phyloP scores from a whole-genome alignment of 2,113 vertebrate genomes.

The Abramis brama region DNA sequence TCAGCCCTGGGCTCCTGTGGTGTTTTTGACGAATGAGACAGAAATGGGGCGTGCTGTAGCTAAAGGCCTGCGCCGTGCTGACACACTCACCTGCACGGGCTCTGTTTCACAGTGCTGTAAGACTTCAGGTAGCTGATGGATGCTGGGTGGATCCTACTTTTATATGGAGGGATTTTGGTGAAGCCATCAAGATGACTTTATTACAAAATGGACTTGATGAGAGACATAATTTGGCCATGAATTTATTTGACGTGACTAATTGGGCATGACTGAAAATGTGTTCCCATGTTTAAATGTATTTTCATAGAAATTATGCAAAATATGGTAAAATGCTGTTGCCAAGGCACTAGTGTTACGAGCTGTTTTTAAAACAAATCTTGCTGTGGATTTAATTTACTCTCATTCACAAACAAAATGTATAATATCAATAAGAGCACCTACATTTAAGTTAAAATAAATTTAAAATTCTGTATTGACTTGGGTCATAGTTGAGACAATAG shows the following conservation, averaged over 20 bases:
- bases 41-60: constrained; percentile 64
- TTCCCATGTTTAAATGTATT: neutral
- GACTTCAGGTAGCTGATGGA: neutral
- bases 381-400: neutral
- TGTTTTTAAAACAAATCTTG: too few relatives aligned
- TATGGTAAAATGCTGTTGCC: neutral
- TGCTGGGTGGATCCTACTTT: constrained; percentile 12
- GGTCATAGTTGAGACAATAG: neutral
- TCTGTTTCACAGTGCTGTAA: neutral
- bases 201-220: neutral
- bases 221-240: neutral
- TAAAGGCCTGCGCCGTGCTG: constrained; percentile 49
- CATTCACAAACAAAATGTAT: neutral
- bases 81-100: neutral
- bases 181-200: neutral
- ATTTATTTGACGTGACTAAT: neutral
- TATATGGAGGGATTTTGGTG: constrained; percentile 19
- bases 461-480: neutral
- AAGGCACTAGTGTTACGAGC: neutral
- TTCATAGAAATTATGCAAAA: neutral
- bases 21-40: constrained; percentile 60
- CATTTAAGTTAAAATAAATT: too few relatives aligned
- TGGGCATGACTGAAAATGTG: neutral
- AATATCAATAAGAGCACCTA: too few relatives aligned
- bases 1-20: constrained; percentile 52